Base-by-base conservation (phyloP, 2,888 invertebrate genomes). In the Melikaiella ostensackeni region DNA sequence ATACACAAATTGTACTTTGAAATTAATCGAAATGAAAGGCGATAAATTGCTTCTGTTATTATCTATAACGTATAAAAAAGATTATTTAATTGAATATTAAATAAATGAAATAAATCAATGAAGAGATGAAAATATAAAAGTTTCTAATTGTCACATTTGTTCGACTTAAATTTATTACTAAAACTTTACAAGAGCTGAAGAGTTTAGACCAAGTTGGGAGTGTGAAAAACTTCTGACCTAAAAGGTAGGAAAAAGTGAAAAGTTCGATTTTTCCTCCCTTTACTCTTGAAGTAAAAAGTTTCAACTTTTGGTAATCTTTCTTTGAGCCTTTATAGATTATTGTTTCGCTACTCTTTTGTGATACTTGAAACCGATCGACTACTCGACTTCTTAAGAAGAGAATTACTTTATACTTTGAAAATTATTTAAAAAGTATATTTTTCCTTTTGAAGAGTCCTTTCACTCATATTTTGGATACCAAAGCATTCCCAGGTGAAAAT, bases 301-400 rank as follows among this genome's bases (percentile, higher is more conserved):
- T 64, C 24, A 42, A 19, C 64, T 42, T 64, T 64, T 64, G 42
- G 42, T 42, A 64, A 64, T 64, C 64, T 64, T 64, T 42, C 64
- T 64, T 64, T 27, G 27, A 64, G 64, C 27, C 42, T 42, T 64
- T 64, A 27, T 42, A 64, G 13, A 19, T 42, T 64, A 64, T n/a
- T 50, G 24, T 64, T 42, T 24, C 19, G 38, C 19, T 64, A 27
- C 38, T 24, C 27, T 64, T 42, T 64, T 19, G 19, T 64, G 24
- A 42, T 19, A 64, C 27, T n/a, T 3, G n/a, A 50, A 50, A 64
- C 42, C 42, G 42, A 64, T 64, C 38, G 42, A 64, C 42, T 64
- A 42, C 21, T 42, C 21, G 50, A 9, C n/a, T n/a, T 8, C 50
- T 50, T n/a, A 3, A 9, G n/a, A 50, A 9, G 3, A n/a, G n/a